These are phyloP conservation scores for Typhlichthys subterraneus DNA, from an alignment of 2,797 vertebrate genomes.

Conservation along the genomic window DNA sequence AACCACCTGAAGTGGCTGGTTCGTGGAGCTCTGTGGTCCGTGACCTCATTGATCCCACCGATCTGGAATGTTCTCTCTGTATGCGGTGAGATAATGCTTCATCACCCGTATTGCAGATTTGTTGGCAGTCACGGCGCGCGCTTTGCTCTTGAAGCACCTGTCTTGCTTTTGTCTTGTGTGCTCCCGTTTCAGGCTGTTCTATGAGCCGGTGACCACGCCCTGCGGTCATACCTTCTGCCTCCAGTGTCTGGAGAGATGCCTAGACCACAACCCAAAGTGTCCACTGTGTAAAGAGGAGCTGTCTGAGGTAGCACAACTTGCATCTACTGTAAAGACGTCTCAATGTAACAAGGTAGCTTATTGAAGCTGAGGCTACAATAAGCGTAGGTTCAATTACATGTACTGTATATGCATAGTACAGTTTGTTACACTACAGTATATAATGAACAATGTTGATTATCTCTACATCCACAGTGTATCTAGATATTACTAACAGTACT, in stretches of 20 bases:
- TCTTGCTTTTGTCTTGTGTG: constrained; percentile 4
- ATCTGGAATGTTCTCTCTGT: constrained; percentile 89
- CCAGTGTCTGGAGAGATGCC: constrained; percentile 90
- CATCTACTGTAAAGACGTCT: no score
- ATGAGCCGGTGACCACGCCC: constrained; percentile 89
- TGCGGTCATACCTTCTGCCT: constrained; percentile 95
- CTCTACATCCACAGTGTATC: no score
- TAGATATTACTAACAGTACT: no score
- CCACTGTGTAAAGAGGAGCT: constrained; percentile 92
- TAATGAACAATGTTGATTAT: no score
- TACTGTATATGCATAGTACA: no score
- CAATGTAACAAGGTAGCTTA: no score
- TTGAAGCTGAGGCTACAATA: no score
- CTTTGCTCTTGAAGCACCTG: not conserved
- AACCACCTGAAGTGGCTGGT: constrained; percentile 5
- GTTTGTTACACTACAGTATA: no score
- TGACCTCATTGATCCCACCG: constrained; percentile 59
- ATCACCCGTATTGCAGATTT: not conserved
- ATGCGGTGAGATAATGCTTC: constrained; percentile 79
- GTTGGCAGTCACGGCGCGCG: not conserved
- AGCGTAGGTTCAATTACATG: no score
- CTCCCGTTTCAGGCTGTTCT: constrained; percentile 57
- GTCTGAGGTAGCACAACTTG: constrained; percentile 76
- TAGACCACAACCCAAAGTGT: constrained; percentile 90
- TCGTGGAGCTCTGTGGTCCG: constrained; percentile 5